Evolutionary conservation across 2,113 vertebrate species (phyloP).

Genomic region (Tiliqua scincoides): DNA sequence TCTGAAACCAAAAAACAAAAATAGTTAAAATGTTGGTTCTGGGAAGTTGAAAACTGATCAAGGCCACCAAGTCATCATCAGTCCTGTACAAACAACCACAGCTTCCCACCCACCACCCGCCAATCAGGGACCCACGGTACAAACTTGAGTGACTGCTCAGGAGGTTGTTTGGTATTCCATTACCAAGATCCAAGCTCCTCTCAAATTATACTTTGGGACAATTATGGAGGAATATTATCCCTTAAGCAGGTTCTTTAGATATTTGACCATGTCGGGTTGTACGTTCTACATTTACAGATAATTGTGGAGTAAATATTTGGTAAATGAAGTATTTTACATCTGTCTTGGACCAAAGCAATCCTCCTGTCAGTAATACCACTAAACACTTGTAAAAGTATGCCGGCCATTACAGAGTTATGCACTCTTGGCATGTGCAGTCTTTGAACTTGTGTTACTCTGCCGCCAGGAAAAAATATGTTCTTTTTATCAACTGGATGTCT

Average conservation of each 20-base stretch:
- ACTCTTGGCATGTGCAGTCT: conserved; percentile 73
- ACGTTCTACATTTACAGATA: conserved; percentile 75
- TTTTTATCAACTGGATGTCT: conserved; percentile 74
- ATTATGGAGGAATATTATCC: conserved; percentile 68
- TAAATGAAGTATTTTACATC: conserved; percentile 76
- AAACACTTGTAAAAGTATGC: conserved; percentile 73
- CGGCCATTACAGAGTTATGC: conserved; percentile 74
- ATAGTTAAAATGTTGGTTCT: neutral
- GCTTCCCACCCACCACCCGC: conserved; percentile 12
- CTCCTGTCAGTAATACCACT: conserved; percentile 75
- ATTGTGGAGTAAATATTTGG: conserved; percentile 74
- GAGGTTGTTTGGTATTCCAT: conserved; percentile 59
- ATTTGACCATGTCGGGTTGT: conserved; percentile 74
- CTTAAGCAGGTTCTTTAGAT: conserved; percentile 71
- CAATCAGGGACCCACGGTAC: conserved; percentile 43
- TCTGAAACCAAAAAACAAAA: neutral
- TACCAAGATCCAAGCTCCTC: conserved; percentile 55
- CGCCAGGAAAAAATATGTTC: conserved; percentile 72
- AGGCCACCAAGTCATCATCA: conserved; percentile 18
- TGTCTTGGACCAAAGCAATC: conserved; percentile 68
- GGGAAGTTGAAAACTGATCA: conserved; percentile 17
- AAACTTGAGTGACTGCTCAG: conserved; percentile 63
- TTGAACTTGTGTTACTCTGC: conserved; percentile 69
- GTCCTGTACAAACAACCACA: conserved; percentile 3
- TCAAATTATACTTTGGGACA: conserved; percentile 62